Base-by-base conservation (phyloP, 1,140 invertebrate genomes). In the Drosophila santomea region DNA sequence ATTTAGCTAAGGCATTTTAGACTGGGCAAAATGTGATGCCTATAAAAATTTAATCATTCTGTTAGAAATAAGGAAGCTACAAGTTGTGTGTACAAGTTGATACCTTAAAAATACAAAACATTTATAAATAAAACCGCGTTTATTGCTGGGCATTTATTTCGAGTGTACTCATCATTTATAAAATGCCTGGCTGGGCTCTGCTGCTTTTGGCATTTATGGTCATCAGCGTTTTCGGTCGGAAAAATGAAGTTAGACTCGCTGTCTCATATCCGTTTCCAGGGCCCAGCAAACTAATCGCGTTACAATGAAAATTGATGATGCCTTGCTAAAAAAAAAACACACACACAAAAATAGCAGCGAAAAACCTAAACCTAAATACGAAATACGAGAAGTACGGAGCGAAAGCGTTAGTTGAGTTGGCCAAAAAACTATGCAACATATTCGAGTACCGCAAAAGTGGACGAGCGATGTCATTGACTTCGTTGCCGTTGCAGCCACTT, bases 291-390 rank as follows among this genome's bases (percentile, higher is more conserved):
- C 84, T 89, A 89, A 89, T 89, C 80, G 84, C 77, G 74, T 89
- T 89, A 84, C 84, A 89, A 89, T 89, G 84, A 89, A 89, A 89
- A 89, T 89, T 89, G 84, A 89, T 89, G 84, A 89, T 86, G 83
- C 59, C 78, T 56, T 44, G 52, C 57, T 41, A 32, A 58, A 45
- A 20, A 20, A 20, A 20, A 20, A 20, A 20, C 1, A 20, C 0
- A 54, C 1, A 20, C 2, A 54, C 25, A 25, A 59, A 47, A 6
- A 15, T 12, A 58, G 6, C 23, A 55, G 36, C n/a, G 39, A 47
- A 68, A 68, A 51, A 69, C 28, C 38, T 25, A n/a, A 35, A 67
- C 47, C 48, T 6, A 32, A 51, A 35, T 11, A 7, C 48, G 28
- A 38, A 41, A 62, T 44, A 23, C 47, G 69, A 59, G 25, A 12